Evolutionary conservation across 2,888 invertebrate genomes (phyloP).

Genomic region (Itoplectis maculator): DNA sequence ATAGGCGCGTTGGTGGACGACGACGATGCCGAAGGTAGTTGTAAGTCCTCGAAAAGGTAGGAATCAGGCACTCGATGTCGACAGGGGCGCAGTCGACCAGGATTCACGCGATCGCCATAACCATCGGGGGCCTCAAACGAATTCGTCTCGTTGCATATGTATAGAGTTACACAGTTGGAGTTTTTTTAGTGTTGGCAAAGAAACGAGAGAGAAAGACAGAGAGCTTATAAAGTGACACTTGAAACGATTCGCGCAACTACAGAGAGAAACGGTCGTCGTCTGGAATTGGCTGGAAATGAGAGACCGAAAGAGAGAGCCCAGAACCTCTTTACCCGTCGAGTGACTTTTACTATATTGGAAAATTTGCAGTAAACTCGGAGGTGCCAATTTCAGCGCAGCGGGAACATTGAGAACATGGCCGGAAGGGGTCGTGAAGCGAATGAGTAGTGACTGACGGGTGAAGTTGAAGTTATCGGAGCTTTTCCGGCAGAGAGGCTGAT

Average conservation of each 20-base stretch:
- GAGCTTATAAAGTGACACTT: slow-evolving; percentile 30
- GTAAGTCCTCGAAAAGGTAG: slow-evolving; percentile 28
- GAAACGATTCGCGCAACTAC: slow-evolving; percentile 30
- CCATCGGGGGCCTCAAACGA: slow-evolving; percentile 39
- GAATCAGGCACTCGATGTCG: slow-evolving; percentile 28
- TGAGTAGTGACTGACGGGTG: background rate
- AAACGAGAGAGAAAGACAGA: background rate
- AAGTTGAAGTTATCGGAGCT: slow-evolving; percentile 34
- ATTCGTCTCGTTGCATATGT: slow-evolving; percentile 54
- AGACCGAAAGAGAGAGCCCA: slow-evolving; percentile 1
- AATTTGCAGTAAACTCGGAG: slow-evolving; percentile 48
- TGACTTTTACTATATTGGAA: slow-evolving; percentile 7
- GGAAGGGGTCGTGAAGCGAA: background rate
- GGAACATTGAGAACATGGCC: slow-evolving; percentile 2
- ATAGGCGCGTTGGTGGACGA: background rate
- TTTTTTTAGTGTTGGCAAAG: slow-evolving; percentile 6
- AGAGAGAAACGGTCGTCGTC: slow-evolving; percentile 35
- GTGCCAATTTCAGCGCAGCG: slow-evolving; percentile 50
- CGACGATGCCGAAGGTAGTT: background rate
- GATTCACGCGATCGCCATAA: slow-evolving; percentile 37
- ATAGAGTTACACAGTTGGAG: slow-evolving; percentile 41
- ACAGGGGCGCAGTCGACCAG: slow-evolving; percentile 18
- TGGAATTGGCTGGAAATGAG: slow-evolving; percentile 47
- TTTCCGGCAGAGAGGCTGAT: slow-evolving; percentile 19
- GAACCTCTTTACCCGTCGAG: slow-evolving; percentile 10